phyloP scores from a whole-genome alignment of 2,797 vertebrate species.

The Enteromius argenteus region DNA sequence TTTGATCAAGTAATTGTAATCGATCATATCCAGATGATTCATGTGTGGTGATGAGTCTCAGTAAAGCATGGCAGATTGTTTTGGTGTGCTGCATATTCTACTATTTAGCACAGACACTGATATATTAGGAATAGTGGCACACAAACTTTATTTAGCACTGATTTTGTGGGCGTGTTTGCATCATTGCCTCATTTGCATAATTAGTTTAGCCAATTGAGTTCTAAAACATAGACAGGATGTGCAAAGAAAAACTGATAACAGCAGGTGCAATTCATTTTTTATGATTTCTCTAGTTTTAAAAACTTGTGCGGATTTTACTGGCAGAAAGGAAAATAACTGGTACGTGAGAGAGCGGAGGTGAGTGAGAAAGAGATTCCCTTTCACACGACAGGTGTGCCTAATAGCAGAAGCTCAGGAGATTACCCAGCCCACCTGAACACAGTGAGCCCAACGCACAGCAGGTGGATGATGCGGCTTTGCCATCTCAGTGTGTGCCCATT shows the following conservation, averaged over 20 bases:
- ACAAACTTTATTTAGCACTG: background rate
- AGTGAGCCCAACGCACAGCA: constrained; percentile 54
- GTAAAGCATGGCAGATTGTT: background rate
- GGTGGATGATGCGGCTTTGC: constrained; percentile 51
- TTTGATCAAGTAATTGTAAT: background rate
- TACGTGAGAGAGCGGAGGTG: background rate
- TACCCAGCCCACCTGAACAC: constrained; percentile 59
- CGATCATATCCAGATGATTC: background rate
- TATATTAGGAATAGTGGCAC: background rate
- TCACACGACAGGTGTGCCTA: constrained; percentile 62
- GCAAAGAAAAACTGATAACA: background rate
- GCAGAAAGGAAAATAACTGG: constrained; percentile 17
- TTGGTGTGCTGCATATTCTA: background rate
- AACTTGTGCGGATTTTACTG: background rate
- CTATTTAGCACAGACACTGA: background rate
- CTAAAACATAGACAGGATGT: background rate
- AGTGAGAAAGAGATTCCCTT: constrained; percentile 44
- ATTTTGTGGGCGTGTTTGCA: background rate
- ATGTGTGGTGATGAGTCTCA: background rate
- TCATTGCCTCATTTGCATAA: background rate
- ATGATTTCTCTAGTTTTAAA: constrained; percentile 6
- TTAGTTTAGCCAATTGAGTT: background rate
- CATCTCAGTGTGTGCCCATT: constrained; percentile 53
- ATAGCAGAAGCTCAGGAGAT: constrained; percentile 60
- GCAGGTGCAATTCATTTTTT: background rate